Percentiles rank a stretch among this genome's conserved stretches.
phyloP scores from a whole-genome alignment of 2,888 invertebrate genomes.

The Cryptus viduatorius region DNA sequence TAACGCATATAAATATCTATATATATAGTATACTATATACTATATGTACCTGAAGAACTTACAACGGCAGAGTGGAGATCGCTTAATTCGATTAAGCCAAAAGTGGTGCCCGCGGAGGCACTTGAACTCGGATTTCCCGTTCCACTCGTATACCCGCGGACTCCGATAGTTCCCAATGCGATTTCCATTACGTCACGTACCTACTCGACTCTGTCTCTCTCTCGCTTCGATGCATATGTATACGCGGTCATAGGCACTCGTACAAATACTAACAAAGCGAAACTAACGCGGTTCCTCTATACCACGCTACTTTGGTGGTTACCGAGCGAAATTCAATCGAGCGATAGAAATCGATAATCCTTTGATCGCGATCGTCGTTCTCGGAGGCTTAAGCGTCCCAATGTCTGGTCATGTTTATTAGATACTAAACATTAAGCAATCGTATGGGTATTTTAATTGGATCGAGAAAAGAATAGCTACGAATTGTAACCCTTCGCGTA shows the following conservation, averaged over 20 bases:
- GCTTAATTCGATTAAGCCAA: slow-evolving; percentile 27
- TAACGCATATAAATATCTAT: background rate
- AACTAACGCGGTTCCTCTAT: background rate
- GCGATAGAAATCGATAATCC: slow-evolving; percentile 16
- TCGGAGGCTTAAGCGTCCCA: background rate
- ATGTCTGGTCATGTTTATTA: background rate
- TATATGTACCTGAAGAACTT: slow-evolving; percentile 11
- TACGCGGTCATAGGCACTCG: background rate
- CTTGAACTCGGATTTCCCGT: slow-evolving; percentile 29
- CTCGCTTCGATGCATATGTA: slow-evolving; percentile 11
- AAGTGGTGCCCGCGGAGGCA: background rate
- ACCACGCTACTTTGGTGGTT: slow-evolving; percentile 4
- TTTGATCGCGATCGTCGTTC: slow-evolving; percentile 20
- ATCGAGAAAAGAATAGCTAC: background rate
- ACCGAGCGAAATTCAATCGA: slow-evolving; percentile 23
- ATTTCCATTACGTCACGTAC: slow-evolving; percentile 27
- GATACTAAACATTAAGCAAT: background rate
- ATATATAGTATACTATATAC: background rate
- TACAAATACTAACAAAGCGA: slow-evolving; percentile 14
- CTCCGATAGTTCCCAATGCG: slow-evolving; percentile 23
- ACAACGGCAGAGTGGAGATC: slow-evolving; percentile 23
- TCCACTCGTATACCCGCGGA: slow-evolving; percentile 11
- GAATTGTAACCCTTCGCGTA: no score
- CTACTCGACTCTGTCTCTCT: background rate
- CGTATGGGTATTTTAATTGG: background rate